A percentile compares a stretch with the other conserved stretches of the same genome.
These are phyloP conservation scores for Hestina assimilis DNA, from an alignment of 1,140 invertebrate genomes.

Conservation along the genomic window DNA sequence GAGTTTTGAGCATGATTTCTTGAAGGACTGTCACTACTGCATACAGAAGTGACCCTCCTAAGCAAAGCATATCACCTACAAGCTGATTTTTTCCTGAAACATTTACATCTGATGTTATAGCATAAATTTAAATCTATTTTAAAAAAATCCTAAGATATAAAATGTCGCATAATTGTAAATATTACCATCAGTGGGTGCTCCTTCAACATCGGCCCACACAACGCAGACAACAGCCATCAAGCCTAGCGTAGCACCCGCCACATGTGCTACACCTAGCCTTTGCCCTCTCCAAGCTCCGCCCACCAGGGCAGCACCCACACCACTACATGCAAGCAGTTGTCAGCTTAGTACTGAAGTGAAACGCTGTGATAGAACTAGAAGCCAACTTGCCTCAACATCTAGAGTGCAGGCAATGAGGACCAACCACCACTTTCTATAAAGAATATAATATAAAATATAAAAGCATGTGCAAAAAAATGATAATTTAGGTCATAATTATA, in stretches of 20 bases:
- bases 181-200: slow-evolving; percentile 81
- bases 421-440: slow-evolving; percentile 63
- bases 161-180: slow-evolving; percentile 9
- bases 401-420: slow-evolving; percentile 58
- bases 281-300: slow-evolving; percentile 84
- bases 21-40: slow-evolving; percentile 90
- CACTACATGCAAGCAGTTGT: slow-evolving; percentile 92
- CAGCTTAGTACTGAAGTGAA: slow-evolving; percentile 79
- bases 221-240: slow-evolving; percentile 90
- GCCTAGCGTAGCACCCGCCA: slow-evolving; percentile 89
- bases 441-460: slow-evolving; percentile 11
- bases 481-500: too few relatives aligned
- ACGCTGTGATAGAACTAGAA: slow-evolving; percentile 70
- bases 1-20: slow-evolving; percentile 90
- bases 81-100: slow-evolving; percentile 86
- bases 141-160: slow-evolving; percentile 12
- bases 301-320: slow-evolving; percentile 90
- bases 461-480: too few relatives aligned
- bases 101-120: not conserved
- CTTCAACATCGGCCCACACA: slow-evolving; percentile 90
- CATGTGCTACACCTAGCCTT: slow-evolving; percentile 84
- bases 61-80: slow-evolving; percentile 90
- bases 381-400: slow-evolving; percentile 82
- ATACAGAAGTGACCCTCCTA: slow-evolving; percentile 89
- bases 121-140: slow-evolving; percentile 1